Percentiles rank a stretch among this genome's conserved stretches.
Conservation (phyloP, 2,797 vertebrate genomes). For the Heteromormyrus szaboi region DNA sequence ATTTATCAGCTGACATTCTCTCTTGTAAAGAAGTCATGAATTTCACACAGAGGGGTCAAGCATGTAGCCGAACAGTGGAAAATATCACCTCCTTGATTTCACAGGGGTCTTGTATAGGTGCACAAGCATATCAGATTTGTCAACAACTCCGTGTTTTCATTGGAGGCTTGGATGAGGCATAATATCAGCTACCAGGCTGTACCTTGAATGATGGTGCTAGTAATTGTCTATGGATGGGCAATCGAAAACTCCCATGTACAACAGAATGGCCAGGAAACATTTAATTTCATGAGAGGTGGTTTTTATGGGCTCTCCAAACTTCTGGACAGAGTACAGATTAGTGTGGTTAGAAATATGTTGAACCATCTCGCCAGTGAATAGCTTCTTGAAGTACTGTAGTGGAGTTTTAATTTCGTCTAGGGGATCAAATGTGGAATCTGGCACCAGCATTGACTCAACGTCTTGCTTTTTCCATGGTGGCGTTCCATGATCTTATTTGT, state of each 20-base stretch:
- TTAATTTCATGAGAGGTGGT: background rate
- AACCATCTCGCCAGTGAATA: background rate
- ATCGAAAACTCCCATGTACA: slow-evolving; percentile 23
- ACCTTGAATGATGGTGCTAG: background rate
- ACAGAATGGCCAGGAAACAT: background rate
- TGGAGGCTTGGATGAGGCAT: slow-evolving; percentile 19
- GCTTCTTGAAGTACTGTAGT: background rate
- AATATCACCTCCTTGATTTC: background rate
- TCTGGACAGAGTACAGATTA: background rate
- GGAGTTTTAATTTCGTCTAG: background rate
- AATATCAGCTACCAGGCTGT: background rate
- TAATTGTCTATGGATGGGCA: slow-evolving; percentile 21
- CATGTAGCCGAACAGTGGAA: background rate
- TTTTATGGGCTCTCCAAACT: background rate
- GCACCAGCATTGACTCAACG: background rate
- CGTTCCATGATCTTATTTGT: background rate
- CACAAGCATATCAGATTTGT: background rate
- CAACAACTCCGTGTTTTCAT: background rate
- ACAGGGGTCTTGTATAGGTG: background rate
- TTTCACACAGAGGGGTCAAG: background rate
- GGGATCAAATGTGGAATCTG: background rate
- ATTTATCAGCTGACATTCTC: background rate
- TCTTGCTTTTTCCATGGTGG: background rate
- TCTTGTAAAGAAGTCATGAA: background rate
- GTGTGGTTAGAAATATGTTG: background rate